Base-by-base conservation (phyloP, 2,888 invertebrate genomes). In the Xestobium rufovillosum region DNA sequence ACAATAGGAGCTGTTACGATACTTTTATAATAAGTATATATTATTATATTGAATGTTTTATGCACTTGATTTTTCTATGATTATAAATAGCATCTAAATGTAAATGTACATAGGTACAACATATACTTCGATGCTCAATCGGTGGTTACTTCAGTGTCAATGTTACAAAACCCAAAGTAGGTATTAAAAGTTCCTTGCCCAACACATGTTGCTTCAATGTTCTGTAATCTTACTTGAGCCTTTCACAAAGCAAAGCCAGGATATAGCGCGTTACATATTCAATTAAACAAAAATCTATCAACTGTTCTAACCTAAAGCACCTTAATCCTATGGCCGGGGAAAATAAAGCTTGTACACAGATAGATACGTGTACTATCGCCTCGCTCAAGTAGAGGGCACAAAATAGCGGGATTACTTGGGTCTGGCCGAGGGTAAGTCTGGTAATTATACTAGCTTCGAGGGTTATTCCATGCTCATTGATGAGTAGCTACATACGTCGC, bases 231-330 rank as follows among this genome's bases (percentile, higher is more conserved):
- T 50, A 51, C 44, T 60, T 62, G 57, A 62, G 55, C 60, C 51
- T 51, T 44, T 44, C 53, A 55, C 59, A 61, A 59, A 60, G 56
- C 58, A 58, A 60, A 55, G 50, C 55, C 52, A 43, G 51, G 55
- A 52, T 51, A 50, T 50, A 50, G 52, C 53, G 55, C 69, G 71
- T 75, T 78, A 74, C 74, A 75, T 77, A 77, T 78, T 78, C 77
- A 77, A 78, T 78, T 78, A 77, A 75, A 75, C 76, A 74, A 76
- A 73, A 74, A 75, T 73, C 70, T 71, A 72, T 75, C 69, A 66
- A 66, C 65, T 65, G 65, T 55, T 65, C 62, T 63, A 63, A 62
- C 60, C 58, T 60, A 65, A 59, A 65, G 63, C 59, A 62, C 60
- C 60, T 56, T 65, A 66, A 66, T 65, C 64, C 63, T 49, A 29